phyloP scores from a whole-genome alignment of 2,797 vertebrate species.

The Aselliscus stoliczkanus region DNA sequence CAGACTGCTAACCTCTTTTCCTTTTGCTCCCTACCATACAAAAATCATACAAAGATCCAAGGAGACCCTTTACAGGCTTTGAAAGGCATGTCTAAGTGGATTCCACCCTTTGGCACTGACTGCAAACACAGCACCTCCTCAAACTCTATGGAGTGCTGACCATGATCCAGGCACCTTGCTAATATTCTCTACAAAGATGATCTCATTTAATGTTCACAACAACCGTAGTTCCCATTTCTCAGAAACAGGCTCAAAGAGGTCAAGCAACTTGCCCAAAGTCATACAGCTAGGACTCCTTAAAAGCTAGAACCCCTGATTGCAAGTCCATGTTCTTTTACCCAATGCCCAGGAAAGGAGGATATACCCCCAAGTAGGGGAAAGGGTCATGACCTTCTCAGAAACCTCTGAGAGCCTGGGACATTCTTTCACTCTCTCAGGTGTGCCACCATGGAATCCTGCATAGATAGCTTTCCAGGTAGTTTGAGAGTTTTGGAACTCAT shows the following conservation, averaged over 20 bases:
- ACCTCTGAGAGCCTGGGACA: not conserved
- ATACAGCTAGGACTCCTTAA: not conserved
- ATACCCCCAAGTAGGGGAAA: not conserved
- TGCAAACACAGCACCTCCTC: not conserved
- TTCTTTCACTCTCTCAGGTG: not conserved
- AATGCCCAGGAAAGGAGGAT: not conserved
- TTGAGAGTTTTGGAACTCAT: not conserved
- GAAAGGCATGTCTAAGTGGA: not conserved
- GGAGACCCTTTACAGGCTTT: not conserved
- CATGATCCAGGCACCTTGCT: not conserved
- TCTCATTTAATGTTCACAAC: not conserved
- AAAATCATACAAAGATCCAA: not conserved
- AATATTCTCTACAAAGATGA: not conserved
- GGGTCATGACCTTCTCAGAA: not conserved
- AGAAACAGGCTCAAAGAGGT: not conserved
- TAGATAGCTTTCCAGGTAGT: not conserved
- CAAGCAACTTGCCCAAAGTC: not conserved
- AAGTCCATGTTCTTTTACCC: not conserved
- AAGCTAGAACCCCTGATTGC: not conserved
- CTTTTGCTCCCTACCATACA: not conserved
- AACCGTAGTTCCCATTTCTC: not conserved
- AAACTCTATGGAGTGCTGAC: not conserved
- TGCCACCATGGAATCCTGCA: not conserved
- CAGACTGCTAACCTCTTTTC: not conserved
- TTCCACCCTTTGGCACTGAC: not conserved